phyloP scores from a whole-genome alignment of 1,140 invertebrate species.

The Diorhabda sublineata region DNA sequence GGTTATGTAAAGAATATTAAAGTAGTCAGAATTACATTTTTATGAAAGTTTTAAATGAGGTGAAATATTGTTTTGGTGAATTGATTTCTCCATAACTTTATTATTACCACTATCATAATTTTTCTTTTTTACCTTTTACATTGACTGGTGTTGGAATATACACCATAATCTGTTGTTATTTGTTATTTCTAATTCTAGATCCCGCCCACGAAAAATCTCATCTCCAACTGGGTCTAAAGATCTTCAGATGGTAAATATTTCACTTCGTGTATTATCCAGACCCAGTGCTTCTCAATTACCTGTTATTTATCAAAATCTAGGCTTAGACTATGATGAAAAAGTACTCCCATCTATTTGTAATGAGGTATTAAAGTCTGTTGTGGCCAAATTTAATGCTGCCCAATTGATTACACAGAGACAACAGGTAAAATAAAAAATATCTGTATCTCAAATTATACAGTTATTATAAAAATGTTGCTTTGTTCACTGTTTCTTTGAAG shows the following conservation, averaged over 20 bases:
- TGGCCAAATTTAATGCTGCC: conserved; percentile 99
- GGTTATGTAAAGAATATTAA: too few species aligned
- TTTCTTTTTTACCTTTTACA: too few species aligned
- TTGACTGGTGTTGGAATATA: too few species aligned
- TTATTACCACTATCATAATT: too few species aligned
- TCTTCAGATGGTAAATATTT: conserved; percentile 99
- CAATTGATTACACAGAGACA: conserved; percentile 98
- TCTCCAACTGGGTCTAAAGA: conserved; percentile 98
- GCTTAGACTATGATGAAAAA: conserved; percentile 85
- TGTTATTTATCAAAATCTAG: conserved; percentile 84
- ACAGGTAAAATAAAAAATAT: conserved; percentile 59
- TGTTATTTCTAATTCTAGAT: conserved; percentile 47
- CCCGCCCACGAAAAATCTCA: conserved; percentile 91
- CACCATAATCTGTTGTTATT: too few species aligned
- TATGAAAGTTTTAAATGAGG: too few species aligned
- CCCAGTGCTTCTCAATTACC: conserved; percentile 81
- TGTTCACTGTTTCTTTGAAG: not conserved
- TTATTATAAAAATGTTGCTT: not conserved
- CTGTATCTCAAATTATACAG: not conserved
- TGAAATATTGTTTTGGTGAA: too few species aligned
- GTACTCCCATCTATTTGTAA: conserved; percentile 97
- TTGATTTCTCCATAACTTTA: too few species aligned
- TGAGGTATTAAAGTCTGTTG: conserved; percentile 98
- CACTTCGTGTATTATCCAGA: conserved; percentile 89
- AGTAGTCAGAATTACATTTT: too few species aligned